Conservation (phyloP, 2,113 vertebrate genomes). For the Anolis carolinensis region DNA sequence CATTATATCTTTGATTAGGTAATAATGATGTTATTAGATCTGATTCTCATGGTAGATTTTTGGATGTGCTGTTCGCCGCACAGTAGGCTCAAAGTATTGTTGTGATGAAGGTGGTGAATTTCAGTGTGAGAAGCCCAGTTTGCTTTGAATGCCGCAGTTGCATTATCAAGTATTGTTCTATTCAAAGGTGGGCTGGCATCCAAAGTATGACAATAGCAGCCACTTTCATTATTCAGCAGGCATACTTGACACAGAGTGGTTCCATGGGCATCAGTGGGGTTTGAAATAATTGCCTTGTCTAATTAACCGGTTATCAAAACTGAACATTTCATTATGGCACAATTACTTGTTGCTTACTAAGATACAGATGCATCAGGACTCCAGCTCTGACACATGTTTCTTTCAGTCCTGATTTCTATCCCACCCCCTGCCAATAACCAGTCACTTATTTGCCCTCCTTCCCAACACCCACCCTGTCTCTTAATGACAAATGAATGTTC, state of each 20-base stretch:
- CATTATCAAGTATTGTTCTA: neutral
- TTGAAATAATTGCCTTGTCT: conserved; percentile 86
- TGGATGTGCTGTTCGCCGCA: neutral
- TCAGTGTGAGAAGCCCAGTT: neutral
- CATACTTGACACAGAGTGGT: conserved; percentile 19
- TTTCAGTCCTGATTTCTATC: conserved; percentile 75
- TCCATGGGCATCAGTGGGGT: conserved; percentile 78
- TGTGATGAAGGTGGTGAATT: neutral
- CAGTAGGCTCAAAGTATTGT: neutral
- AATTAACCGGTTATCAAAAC: conserved; percentile 96
- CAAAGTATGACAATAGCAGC: conserved; percentile 11
- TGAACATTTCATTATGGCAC: conserved; percentile 90
- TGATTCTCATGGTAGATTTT: fast-evolving
- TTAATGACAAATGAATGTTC: conserved; percentile 87
- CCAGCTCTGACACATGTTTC: conserved; percentile 82
- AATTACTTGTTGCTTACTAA: conserved; percentile 87
- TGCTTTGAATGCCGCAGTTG: fast-evolving
- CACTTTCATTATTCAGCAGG: conserved; percentile 36
- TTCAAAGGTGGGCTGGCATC: neutral
- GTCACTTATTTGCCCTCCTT: conserved; percentile 47
- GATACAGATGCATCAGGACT: conserved; percentile 84
- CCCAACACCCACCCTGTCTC: conserved; percentile 73
- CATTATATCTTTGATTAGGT: neutral
- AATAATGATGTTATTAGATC: neutral
- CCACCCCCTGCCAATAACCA: conserved; percentile 58